Evolutionary conservation across 2,113 vertebrate species (phyloP).

Genomic region (Cheilinus undulatus): DNA sequence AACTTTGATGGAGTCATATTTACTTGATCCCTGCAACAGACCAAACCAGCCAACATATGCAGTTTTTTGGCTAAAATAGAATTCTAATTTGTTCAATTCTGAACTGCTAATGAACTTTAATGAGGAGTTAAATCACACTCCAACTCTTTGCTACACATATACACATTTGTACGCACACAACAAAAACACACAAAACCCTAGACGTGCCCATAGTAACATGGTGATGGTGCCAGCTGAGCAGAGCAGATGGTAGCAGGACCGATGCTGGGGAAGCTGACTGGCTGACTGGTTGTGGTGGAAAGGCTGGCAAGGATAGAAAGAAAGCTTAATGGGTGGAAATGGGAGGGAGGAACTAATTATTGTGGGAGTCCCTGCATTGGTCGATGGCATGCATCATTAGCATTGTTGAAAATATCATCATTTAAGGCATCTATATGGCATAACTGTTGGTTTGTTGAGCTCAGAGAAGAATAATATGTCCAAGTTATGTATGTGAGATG

Average conservation of each 20-base stretch:
- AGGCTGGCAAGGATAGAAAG: slow-evolving; percentile 45
- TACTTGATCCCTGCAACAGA: not conserved
- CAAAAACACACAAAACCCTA: slow-evolving; percentile 11
- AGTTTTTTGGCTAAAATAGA: not conserved
- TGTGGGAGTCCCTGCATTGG: slow-evolving; percentile 19
- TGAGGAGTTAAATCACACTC: slow-evolving; percentile 42
- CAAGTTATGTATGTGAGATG: no score
- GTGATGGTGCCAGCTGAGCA: slow-evolving; percentile 42
- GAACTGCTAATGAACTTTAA: slow-evolving; percentile 51
- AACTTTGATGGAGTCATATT: no score
- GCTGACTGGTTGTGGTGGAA: slow-evolving; percentile 17
- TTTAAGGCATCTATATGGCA: not conserved
- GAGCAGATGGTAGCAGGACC: slow-evolving; percentile 60
- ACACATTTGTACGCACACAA: not conserved
- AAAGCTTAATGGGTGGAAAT: slow-evolving; percentile 30
- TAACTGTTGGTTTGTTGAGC: no score
- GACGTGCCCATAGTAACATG: slow-evolving; percentile 19
- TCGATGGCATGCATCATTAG: slow-evolving; percentile 8
- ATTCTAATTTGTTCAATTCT: slow-evolving; percentile 1
- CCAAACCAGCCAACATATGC: not conserved
- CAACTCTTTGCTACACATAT: slow-evolving; percentile 11
- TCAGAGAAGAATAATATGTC: no score
- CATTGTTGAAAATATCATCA: not conserved
- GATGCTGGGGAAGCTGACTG: slow-evolving; percentile 41
- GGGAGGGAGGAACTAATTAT: slow-evolving; percentile 51